Percentiles rank a stretch among this genome's conserved stretches.
Conservation (phyloP, 2,113 vertebrate genomes). For the Brienomyrus brachyistius region DNA sequence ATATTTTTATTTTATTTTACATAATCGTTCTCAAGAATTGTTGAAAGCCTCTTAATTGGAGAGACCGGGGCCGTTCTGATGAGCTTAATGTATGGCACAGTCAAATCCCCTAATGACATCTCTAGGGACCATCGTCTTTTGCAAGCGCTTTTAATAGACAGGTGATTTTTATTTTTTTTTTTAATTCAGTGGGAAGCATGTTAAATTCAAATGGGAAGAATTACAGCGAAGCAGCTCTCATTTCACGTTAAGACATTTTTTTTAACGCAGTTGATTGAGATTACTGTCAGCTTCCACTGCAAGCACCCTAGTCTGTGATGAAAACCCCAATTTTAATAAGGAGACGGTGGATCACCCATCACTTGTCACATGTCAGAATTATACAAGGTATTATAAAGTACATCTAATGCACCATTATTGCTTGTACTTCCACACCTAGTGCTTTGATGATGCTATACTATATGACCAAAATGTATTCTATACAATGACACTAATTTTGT, state of each 20-base stretch:
- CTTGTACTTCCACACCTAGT: conserved; percentile 42
- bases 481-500: conserved; percentile 62
- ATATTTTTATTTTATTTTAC: conserved; percentile 10
- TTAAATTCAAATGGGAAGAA: conserved; percentile 18
- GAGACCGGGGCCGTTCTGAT: conserved; percentile 12
- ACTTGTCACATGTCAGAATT: conserved; percentile 27
- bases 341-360: conserved; percentile 20
- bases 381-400: conserved; percentile 20
- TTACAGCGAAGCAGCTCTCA: conserved; percentile 10
- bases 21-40: conserved; percentile 18
- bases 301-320: background rate
- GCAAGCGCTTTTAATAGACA: conserved; percentile 20
- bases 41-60: conserved; percentile 25
- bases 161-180: conserved; percentile 17
- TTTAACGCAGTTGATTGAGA: conserved; percentile 23
- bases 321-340: conserved; percentile 33
- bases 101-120: conserved; percentile 24
- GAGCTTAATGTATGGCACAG: conserved; percentile 24
- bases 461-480: conserved; percentile 61
- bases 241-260: conserved; percentile 15
- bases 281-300: conserved; percentile 24
- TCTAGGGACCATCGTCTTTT: conserved; percentile 6
- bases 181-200: conserved; percentile 3
- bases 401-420: background rate
- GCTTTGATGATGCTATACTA: conserved; percentile 48